Evolutionary conservation across 2,888 invertebrate species (phyloP), one percentile per base, ranked within the genome.

Genomic region (Calliopum simillimum): DNA sequence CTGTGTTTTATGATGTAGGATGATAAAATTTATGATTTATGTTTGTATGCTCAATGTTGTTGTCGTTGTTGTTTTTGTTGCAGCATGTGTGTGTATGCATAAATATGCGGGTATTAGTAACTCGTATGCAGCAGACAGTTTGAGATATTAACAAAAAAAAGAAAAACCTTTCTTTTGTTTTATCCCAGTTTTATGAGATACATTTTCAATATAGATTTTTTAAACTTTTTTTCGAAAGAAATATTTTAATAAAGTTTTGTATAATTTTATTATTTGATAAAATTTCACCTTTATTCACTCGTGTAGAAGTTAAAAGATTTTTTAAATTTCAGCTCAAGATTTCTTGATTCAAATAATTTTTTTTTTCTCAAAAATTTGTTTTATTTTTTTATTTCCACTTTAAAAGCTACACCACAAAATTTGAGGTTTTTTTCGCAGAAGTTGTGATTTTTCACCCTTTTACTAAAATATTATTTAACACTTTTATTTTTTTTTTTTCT

Each of bases 311-410:
- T 33, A 1, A 33, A 33, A 33, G 33, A 33, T 69, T 71, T 70
- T 70, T 71, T n/a, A 64, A 67, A 23, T 33, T 47, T 14, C 19
- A 53, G 62, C 53, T 66, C 63, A 69, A 63, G 70, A 68, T 25
- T 58, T 13, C 47, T 67, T 47, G 46, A 8, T n/a, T 33, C 33
- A 16, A n/a, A 33, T 43, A 33, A 25, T 59, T 41, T 59, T 43
- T 68, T 23, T 63, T 41, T 66, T 44, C 47, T 62, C 61, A 13
- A 56, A 68, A 58, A 51, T 51, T 2, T 21, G 23, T 11, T 14
- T 47, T 11, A 23, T 53, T 23, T 19, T 14, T 53, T 53, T 53
- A 23, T 11, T 23, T 53, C 19, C 21, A 23, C 53, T 53, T 53
- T 16, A 13, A 25, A 16, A 23, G 46, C n/a, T 49, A 12, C 33